Conservation (phyloP, 2,797 vertebrate genomes). For the Urosaurus nigricauda region DNA sequence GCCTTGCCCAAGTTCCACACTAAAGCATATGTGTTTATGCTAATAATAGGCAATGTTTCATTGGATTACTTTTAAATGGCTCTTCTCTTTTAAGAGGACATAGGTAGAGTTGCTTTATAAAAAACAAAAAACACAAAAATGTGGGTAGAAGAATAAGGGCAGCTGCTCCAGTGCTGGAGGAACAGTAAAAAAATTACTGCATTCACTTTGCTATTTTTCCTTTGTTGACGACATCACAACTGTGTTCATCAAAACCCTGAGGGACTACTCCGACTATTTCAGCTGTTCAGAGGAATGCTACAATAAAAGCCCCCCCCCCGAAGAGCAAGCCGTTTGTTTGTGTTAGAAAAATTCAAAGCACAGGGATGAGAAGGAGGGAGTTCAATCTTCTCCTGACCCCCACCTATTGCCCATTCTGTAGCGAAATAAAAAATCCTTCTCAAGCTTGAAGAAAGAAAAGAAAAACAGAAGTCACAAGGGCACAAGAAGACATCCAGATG, state of each 20-base stretch:
- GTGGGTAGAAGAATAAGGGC: conserved; percentile 6
- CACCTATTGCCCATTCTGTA: conserved; percentile 13
- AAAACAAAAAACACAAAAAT: neutral
- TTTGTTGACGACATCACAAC: conserved; percentile 58
- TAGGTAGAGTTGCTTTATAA: neutral
- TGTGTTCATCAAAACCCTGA: conserved; percentile 39
- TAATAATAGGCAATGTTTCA: conserved; percentile 39
- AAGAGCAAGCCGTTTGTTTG: conserved; percentile 43
- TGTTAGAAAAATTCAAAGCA: conserved; percentile 45
- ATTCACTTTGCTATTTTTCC: conserved; percentile 33
- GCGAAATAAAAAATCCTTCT: no score
- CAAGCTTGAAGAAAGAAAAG: conserved; percentile 33
- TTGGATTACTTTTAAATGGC: conserved; percentile 27
- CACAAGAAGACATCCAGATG: neutral
- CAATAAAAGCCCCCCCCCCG: conserved; percentile 18
- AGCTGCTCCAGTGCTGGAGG: conserved; percentile 45
- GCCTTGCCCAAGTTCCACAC: conserved; percentile 16
- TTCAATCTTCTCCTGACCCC: conserved; percentile 33
- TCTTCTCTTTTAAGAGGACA: conserved; percentile 23
- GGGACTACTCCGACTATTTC: conserved; percentile 53
- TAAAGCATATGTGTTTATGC: conserved; percentile 1
- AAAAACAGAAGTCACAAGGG: conserved; percentile 27
- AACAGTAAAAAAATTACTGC: conserved; percentile 23
- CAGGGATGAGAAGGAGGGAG: conserved; percentile 17
- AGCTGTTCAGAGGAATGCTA: conserved; percentile 61